Percentiles rank a stretch among this genome's conserved stretches.
Evolutionary conservation across 2,113 vertebrate genomes (phyloP).

Genomic region (Oceanites oceanicus): DNA sequence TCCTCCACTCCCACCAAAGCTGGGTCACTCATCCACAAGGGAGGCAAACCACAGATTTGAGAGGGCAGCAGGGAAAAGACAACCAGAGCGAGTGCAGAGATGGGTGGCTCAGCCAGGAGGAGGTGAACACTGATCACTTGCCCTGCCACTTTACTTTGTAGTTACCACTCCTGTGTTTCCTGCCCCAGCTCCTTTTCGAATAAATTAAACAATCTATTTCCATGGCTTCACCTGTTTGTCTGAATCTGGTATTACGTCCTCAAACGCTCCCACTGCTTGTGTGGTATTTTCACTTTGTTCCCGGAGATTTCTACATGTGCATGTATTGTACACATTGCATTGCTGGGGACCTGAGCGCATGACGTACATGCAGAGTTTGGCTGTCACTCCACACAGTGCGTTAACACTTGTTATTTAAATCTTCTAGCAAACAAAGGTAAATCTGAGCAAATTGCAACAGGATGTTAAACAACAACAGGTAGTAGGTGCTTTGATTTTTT

Average conservation of each 20-base stretch:
- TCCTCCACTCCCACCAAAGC: accelerated
- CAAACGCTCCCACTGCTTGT: not conserved
- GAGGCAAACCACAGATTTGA: not conserved
- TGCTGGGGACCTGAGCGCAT: not conserved
- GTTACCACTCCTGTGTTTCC: not conserved
- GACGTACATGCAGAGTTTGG: accelerated
- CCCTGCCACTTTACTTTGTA: not conserved
- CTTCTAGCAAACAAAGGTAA: not conserved
- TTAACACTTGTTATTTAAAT: not conserved
- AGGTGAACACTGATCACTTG: accelerated
- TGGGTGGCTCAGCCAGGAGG: not conserved
- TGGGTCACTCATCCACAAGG: not conserved
- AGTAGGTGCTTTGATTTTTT: not conserved
- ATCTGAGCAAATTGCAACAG: not conserved
- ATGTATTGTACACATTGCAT: too few species aligned
- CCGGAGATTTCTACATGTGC: accelerated
- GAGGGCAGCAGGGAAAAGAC: not conserved
- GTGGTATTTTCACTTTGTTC: not conserved
- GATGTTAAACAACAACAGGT: not conserved
- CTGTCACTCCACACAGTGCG: not conserved
- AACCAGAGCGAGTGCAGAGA: not conserved
- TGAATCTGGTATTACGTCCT: not conserved
- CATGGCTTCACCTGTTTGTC: not conserved
- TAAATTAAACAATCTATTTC: not conserved
- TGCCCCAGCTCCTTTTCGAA: not conserved